Percentiles rank a stretch among this genome's conserved stretches.
These are phyloP conservation scores for Lasaia peninsularis DNA, from an alignment of 1,140 invertebrate species.

Conservation along the genomic window DNA sequence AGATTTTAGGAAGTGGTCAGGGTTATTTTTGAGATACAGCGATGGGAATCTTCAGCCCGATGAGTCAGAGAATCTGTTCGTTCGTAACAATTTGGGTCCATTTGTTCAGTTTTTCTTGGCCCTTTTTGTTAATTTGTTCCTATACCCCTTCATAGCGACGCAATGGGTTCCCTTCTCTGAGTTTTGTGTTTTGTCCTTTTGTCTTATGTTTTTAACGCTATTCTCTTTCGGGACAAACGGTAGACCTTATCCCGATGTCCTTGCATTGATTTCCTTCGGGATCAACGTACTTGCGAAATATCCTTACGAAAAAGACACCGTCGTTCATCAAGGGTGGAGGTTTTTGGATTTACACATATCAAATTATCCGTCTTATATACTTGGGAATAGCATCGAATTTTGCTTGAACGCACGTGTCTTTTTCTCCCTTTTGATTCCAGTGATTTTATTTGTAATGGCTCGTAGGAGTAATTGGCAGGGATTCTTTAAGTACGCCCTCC, in stretches of 20 bases:
- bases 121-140: slow-evolving; percentile 84
- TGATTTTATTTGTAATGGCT: slow-evolving; percentile 85
- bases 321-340: slow-evolving; percentile 87
- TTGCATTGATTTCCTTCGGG: slow-evolving; percentile 87
- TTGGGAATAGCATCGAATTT: slow-evolving; percentile 90
- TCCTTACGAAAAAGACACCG: slow-evolving; percentile 89
- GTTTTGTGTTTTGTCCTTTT: slow-evolving; percentile 85
- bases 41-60: slow-evolving; percentile 84
- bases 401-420: slow-evolving; percentile 88
- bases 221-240: slow-evolving; percentile 82
- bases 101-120: slow-evolving; percentile 88
- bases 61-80: slow-evolving; percentile 88
- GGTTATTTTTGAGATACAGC: slow-evolving; percentile 85
- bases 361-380: slow-evolving; percentile 87
- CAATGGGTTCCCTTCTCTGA: slow-evolving; percentile 90
- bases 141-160: slow-evolving; percentile 86
- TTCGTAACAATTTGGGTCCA: slow-evolving; percentile 88
- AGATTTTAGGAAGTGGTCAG: slow-evolving; percentile 88
- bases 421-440: slow-evolving; percentile 86
- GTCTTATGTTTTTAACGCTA: slow-evolving; percentile 85
- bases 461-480: slow-evolving; percentile 86
- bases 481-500: slow-evolving; percentile 86
- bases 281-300: slow-evolving; percentile 90
- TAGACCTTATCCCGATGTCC: slow-evolving; percentile 80
- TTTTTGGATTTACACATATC: slow-evolving; percentile 88